Evolutionary conservation across 2,113 vertebrate species (phyloP), one percentile per base, ranked within the genome.

Genomic region (Limnothrissa miodon): DNA sequence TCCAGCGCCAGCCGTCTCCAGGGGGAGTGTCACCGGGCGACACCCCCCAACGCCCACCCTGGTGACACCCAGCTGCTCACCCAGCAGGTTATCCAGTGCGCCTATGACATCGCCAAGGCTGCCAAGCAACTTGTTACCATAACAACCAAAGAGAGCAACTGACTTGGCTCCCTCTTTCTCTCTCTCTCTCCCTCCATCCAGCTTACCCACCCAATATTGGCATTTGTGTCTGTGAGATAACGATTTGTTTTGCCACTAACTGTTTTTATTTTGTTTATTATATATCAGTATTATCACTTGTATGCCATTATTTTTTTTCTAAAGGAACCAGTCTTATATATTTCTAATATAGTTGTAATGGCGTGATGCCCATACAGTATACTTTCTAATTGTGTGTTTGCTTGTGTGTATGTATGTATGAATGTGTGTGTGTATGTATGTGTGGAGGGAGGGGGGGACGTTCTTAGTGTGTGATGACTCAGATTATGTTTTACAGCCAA

Each of bases 61-160:
- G 88, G 96, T 0, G 98, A 99, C 92, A 90, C 96, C 87, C 98
- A 99, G 95, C 95, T 98, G 93, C 96, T 97, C 91, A 99, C 97
- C 0, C 98, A 99, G 95, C 98, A 99, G 93, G 98, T 99, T 86
- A 99, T 99, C 92, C 98, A 99, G 95, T 99, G 98, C 83, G 98
- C 98, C 25, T 99, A 99, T 6, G 98, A 99, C 93, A 99, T 99
- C 15, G 98, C 98, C 94, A 99, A 99, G 94, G 98, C 98, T 0
- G 98, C 98, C 80, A 99, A 99, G 84, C 98, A 99, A 93, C 96
- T 99, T 80, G 98, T 99, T 87, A 99, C 98, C 88, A 97, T 99
- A 94, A 99, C 97, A 84, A 99, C 98, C 96, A 99, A 98, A 97
- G 98, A 99, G 94, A 98, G 91, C 95, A 98, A 96, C 94, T 99